A percentile compares a stretch with the other conserved stretches of the same genome.
Conservation (phyloP, 2,888 invertebrate species). For the Metellina segmentata region DNA sequence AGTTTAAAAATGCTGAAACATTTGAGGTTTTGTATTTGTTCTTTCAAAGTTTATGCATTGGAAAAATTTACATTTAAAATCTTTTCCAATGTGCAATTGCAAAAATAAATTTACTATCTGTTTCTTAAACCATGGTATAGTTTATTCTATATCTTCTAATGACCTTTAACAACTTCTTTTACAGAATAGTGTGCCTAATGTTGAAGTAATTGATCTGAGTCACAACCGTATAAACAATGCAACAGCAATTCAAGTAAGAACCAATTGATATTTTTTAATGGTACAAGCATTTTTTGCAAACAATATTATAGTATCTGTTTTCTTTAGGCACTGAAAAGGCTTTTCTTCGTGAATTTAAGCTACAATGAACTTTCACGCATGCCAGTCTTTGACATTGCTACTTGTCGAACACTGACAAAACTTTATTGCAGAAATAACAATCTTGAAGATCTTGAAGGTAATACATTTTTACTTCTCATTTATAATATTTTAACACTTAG, state of each 20-base stretch:
- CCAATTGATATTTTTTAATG: not conserved
- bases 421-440: conserved; percentile 64
- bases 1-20: too few species aligned
- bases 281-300: too few species aligned
- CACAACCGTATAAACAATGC: conserved; percentile 63
- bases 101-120: too few species aligned
- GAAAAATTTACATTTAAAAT: too few species aligned
- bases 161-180: conserved; percentile 10
- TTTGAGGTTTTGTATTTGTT: not conserved
- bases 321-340: conserved; percentile 56
- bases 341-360: conserved; percentile 64
- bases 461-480: not conserved
- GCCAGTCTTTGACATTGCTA: conserved; percentile 49
- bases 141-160: not conserved
- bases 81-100: too few species aligned
- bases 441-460: conserved; percentile 64
- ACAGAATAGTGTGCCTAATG: conserved; percentile 63
- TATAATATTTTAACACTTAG: not conserved
- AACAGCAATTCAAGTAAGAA: conserved; percentile 61
- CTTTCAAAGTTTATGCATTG: too few species aligned
- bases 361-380: conserved; percentile 57
- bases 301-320: not conserved
- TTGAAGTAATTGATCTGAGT: conserved; percentile 70
- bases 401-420: conserved; percentile 51
- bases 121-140: too few species aligned